Evolutionary conservation across 2,888 invertebrate species (phyloP).

Genomic region (Malthinus flaveolus): DNA sequence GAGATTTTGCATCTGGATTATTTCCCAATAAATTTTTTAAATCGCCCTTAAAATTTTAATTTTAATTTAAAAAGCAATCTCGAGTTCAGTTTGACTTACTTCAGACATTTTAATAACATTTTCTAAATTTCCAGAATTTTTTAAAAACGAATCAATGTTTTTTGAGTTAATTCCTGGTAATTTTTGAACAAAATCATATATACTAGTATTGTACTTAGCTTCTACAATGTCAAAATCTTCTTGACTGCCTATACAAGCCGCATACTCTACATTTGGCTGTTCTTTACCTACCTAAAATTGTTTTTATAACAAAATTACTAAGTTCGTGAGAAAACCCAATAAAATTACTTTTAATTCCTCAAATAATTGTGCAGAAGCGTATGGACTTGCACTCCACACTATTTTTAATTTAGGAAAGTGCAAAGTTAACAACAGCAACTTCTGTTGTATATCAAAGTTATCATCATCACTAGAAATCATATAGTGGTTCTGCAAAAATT

Average conservation of each 20-base stretch:
- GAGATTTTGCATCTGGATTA: slow-evolving; percentile 66
- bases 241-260: slow-evolving; percentile 72
- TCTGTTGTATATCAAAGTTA: slow-evolving; percentile 79
- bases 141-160: slow-evolving; percentile 78
- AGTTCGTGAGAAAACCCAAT: background rate
- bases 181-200: slow-evolving; percentile 73
- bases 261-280: slow-evolving; percentile 76
- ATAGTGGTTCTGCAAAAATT: slow-evolving; percentile 69
- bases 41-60: slow-evolving; percentile 62
- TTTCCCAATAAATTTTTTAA: slow-evolving; percentile 74
- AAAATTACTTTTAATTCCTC: slow-evolving; percentile 82
- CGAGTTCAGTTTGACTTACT: slow-evolving; percentile 49
- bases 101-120: slow-evolving; percentile 63
- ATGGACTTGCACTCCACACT: slow-evolving; percentile 96
- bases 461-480: slow-evolving; percentile 77
- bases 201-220: slow-evolving; percentile 62
- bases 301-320: slow-evolving; percentile 9
- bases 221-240: slow-evolving; percentile 58
- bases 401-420: slow-evolving; percentile 92
- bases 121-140: slow-evolving; percentile 70
- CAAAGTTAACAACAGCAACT: slow-evolving; percentile 88
- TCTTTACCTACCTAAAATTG: slow-evolving; percentile 70
- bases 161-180: slow-evolving; percentile 88
- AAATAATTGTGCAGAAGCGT: slow-evolving; percentile 94
- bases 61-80: slow-evolving; percentile 7